These are phyloP conservation scores for Laticauda laticaudata DNA, from an alignment of 2,113 vertebrate genomes.

Conservation along the genomic window DNA sequence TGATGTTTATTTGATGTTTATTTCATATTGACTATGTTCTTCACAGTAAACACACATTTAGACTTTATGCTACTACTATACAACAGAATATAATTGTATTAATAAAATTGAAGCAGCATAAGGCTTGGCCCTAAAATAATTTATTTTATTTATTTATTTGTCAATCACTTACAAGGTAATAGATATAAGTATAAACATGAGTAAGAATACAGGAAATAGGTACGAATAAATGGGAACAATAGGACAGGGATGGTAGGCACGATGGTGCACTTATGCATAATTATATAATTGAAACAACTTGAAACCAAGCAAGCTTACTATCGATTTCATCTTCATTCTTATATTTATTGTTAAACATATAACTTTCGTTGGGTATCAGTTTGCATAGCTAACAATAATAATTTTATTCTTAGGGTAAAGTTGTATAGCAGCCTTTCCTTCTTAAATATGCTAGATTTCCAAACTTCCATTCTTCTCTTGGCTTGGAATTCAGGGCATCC, in stretches of 20 bases:
- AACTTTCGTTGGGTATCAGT: neutral
- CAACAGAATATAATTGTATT: neutral
- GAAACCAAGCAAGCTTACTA: neutral
- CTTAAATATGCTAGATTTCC: neutral
- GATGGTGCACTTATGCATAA: too few species aligned
- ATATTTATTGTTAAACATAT: neutral
- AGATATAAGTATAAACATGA: too few species aligned
- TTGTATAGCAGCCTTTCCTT: neutral
- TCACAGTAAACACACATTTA: slow-evolving; percentile 4
- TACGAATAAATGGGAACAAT: too few species aligned
- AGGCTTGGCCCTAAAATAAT: neutral
- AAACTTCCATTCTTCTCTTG: neutral
- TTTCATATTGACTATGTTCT: neutral
- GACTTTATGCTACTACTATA: neutral
- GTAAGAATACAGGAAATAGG: too few species aligned
- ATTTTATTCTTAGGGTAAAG: neutral
- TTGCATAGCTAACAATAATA: neutral
- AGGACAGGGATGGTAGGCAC: too few species aligned
- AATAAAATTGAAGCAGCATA: neutral
- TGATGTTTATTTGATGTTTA: slow-evolving; percentile 22
- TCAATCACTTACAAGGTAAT: too few species aligned
- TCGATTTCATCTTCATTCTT: neutral
- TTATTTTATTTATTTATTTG: too few species aligned
- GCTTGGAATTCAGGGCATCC: neutral
- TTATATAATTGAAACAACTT: neutral